Percentiles rank a stretch among this genome's conserved stretches.
phyloP scores from a whole-genome alignment of 2,797 vertebrate genomes.

The Liasis olivaceus region DNA sequence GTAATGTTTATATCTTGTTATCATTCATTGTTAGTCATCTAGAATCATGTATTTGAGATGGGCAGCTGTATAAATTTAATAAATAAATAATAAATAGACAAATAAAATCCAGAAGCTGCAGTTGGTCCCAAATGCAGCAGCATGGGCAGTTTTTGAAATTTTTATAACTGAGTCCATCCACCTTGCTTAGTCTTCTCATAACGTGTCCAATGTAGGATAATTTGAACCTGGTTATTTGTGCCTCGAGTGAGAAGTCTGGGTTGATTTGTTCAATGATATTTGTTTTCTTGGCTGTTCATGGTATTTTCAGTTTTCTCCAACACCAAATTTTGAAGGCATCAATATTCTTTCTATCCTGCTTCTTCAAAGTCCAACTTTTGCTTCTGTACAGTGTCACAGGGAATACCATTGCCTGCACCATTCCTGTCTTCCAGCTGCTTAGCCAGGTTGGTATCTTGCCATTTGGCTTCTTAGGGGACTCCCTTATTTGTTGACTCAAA shows the following conservation, averaged over 20 bases:
- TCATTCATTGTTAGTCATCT: no score
- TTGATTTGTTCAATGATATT: background rate
- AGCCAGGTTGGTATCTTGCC: no score
- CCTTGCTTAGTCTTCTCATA: background rate
- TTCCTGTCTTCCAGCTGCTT: no score
- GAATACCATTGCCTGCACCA: no score
- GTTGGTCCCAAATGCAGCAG: background rate
- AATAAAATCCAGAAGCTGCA: background rate
- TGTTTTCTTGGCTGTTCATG: background rate
- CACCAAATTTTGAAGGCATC: background rate
- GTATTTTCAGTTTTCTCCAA: background rate
- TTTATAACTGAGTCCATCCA: background rate
- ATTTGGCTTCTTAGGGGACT: no score
- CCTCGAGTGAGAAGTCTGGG: background rate
- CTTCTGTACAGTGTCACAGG: no score
- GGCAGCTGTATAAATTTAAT: background rate
- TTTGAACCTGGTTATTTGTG: background rate
- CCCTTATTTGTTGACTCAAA: no score
- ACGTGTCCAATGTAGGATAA: background rate
- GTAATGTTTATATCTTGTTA: no score
- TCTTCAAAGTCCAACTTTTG: background rate
- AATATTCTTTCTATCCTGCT: background rate
- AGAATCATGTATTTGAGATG: background rate
- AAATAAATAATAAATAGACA: background rate
- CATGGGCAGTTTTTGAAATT: background rate